A percentile compares a stretch with the other conserved stretches of the same genome.
Evolutionary conservation across 2,888 invertebrate genomes (phyloP).

Genomic region (Hypercompe scribonia): DNA sequence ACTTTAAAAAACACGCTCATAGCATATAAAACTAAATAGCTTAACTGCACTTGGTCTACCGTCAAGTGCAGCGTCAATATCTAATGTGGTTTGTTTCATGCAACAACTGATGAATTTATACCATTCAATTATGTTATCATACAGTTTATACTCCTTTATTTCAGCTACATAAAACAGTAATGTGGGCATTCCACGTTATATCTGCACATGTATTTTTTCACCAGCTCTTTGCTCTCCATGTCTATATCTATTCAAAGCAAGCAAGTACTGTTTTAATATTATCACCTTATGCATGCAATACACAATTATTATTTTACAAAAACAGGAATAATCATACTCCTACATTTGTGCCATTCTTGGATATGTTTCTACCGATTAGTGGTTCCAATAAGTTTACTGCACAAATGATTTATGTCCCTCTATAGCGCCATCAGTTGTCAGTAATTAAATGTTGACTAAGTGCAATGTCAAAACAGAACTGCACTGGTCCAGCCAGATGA

Average conservation of each 20-base stretch:
- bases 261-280: too few species aligned
- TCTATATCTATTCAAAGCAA: slow-evolving; percentile 18
- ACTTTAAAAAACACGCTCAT: slow-evolving; percentile 35
- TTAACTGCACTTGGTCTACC: slow-evolving; percentile 28
- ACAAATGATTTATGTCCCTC: not conserved
- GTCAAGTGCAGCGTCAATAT: slow-evolving; percentile 20
- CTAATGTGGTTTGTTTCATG: slow-evolving; percentile 13
- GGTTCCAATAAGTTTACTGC: not conserved
- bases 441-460: not conserved
- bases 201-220: slow-evolving; percentile 25
- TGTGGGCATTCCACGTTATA: slow-evolving; percentile 24
- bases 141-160: slow-evolving; percentile 23
- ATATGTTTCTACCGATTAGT: too few species aligned
- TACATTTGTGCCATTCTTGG: too few species aligned
- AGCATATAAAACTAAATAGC: slow-evolving; percentile 14
- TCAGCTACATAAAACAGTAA: slow-evolving; percentile 35
- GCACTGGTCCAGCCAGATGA: not conserved
- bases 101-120: slow-evolving; percentile 22
- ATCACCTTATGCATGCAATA: not conserved
- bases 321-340: not conserved
- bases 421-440: not conserved
- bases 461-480: not conserved
- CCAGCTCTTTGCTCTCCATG: slow-evolving; percentile 25
- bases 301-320: not conserved
- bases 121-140: not conserved